Evolutionary conservation across 1,140 invertebrate genomes (phyloP).

Genomic region (Brachionus plicatilis): DNA sequence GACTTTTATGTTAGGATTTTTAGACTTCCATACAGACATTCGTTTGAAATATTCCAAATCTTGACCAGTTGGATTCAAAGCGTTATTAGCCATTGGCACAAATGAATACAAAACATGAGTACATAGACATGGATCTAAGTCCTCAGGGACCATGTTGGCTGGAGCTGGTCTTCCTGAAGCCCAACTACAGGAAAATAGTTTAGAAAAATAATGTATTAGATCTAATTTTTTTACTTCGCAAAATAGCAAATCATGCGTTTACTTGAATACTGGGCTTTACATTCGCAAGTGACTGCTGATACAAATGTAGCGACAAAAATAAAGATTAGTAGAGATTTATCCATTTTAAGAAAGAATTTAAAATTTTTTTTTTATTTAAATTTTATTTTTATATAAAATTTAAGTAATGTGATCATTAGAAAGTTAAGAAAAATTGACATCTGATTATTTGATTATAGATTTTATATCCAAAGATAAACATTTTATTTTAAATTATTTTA

Average conservation of each 20-base stretch:
- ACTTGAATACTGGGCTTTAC: neutral
- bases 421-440: neutral
- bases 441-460: neutral
- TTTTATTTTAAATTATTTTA: neutral
- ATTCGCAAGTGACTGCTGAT: neutral
- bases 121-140: constrained; percentile 68
- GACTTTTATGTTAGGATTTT: constrained; percentile 85
- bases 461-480: constrained; percentile 2
- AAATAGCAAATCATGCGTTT: constrained; percentile 38
- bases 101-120: constrained; percentile 75
- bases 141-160: constrained; percentile 60
- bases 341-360: neutral
- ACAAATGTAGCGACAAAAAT: neutral
- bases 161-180: constrained; percentile 47
- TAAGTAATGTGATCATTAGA: neutral
- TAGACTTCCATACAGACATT: constrained; percentile 79
- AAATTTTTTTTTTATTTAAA: neutral
- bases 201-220: neutral
- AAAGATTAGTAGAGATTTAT: neutral
- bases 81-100: constrained; percentile 62
- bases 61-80: constrained; percentile 47
- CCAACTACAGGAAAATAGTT: constrained; percentile 42
- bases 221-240: neutral
- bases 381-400: neutral
- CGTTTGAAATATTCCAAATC: constrained; percentile 59